Base-by-base conservation (phyloP, 2,888 invertebrate genomes). In the Deilephila elpenor region DNA sequence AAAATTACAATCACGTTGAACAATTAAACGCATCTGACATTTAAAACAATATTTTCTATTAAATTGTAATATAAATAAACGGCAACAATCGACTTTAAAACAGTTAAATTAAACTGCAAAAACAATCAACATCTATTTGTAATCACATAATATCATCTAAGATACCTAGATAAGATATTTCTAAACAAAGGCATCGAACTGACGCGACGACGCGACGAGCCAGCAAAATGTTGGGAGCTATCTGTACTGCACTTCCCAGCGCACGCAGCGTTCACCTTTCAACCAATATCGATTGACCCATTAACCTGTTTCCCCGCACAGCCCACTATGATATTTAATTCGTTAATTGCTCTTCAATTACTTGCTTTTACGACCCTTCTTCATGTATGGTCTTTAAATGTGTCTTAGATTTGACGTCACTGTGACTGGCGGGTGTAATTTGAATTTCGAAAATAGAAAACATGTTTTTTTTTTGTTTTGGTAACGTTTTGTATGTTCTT, bases 281-380 rank as follows among this genome's bases (percentile, higher is more conserved):
- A 67, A 67, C 70, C 77, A 74, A 78, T 84, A 86, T 79, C 71
- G 80, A 84, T 80, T 79, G 86, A 84, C 86, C 86, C 73, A 75
- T 71, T 85, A 79, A 86, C 86, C 85, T 79, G 77, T 75, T 83
- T 82, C 73, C 14, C 44, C 64, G 7, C 72, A 73, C 78, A 71
- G 71, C 75, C 61, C 73, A 70, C 75, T 75, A 73, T 72, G 64
- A 75, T 77, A 76, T 77, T 75, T 75, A 74, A 78, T 80, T 80
- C 78, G 78, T 80, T 80, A 80, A 77, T 76, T 76, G 71, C 19
- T 56, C 71, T 61, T 37, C 67, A 73, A 67, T 67, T 44, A 44
- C 25, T 67, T 67, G 44, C 14, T 67, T 67, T 67, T 17, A 67
- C 25, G 37, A 51, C 67, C 25, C 62, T 34, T 37, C 62, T 62